These are phyloP conservation scores for Eublepharis macularius DNA, from an alignment of 2,113 vertebrate species.

Conservation along the genomic window DNA sequence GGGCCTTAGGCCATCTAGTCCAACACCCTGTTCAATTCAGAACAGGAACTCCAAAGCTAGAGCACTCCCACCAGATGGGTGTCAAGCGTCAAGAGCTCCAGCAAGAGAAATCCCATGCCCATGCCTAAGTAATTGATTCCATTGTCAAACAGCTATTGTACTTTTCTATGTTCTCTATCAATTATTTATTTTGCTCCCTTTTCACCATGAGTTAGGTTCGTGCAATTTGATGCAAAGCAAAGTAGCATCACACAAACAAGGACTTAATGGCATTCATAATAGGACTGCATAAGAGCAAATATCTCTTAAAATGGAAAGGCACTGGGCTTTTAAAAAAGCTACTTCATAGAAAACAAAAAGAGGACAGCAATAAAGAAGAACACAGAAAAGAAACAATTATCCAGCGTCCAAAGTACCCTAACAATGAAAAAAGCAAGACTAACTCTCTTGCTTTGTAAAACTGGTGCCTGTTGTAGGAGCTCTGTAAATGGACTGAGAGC, in stretches of 20 bases:
- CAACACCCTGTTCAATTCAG: no score
- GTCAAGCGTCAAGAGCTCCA: no score
- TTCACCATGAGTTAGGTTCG: no score
- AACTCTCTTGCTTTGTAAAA: slow-evolving; percentile 54
- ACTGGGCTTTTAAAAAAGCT: slow-evolving; percentile 36
- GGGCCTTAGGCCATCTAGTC: no score
- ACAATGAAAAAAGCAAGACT: slow-evolving; percentile 52
- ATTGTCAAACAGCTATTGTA: no score
- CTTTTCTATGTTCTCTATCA: no score
- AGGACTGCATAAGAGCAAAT: neutral
- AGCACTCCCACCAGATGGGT: no score
- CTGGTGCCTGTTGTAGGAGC: slow-evolving; percentile 57
- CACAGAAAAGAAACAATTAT: slow-evolving; percentile 52
- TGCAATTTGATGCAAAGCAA: neutral
- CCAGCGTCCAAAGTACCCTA: slow-evolving; percentile 43
- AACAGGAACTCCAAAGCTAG: no score
- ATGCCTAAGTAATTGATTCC: no score
- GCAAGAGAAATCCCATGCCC: no score
- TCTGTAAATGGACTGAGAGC: slow-evolving; percentile 57
- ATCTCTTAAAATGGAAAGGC: neutral
- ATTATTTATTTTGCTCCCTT: no score
- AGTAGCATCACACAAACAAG: neutral
- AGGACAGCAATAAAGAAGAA: neutral
- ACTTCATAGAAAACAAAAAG: slow-evolving; percentile 40
- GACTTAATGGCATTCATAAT: neutral